Evolutionary conservation across 2,797 vertebrate genomes (phyloP).

Genomic region (Pseudomugil gertrudae): DNA sequence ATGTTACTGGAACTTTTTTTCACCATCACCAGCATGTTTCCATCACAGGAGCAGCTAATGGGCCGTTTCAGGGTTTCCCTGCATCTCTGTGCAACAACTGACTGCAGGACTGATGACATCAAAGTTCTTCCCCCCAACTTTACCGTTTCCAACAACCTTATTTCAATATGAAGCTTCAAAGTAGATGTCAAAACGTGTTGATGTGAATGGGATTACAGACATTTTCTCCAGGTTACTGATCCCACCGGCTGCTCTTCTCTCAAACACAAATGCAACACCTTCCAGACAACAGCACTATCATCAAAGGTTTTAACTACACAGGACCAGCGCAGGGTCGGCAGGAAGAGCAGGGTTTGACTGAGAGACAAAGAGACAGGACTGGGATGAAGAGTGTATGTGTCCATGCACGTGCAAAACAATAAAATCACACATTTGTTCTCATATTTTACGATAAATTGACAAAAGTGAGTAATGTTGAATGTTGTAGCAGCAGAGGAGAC

Average conservation of each 20-base stretch:
- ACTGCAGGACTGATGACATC: not conserved
- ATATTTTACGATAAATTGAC: conserved; percentile 16
- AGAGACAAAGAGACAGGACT: not conserved
- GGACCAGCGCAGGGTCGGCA: too few relatives aligned
- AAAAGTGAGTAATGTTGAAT: conserved; percentile 27
- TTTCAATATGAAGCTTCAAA: not conserved
- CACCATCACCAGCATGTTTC: too few relatives aligned
- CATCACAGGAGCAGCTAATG: too few relatives aligned
- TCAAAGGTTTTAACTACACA: too few relatives aligned
- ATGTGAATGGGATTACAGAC: not conserved
- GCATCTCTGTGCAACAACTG: not conserved
- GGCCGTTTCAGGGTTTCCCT: not conserved
- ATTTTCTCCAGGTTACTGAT: not conserved
- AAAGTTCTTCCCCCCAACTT: not conserved
- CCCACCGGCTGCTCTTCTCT: too few relatives aligned
- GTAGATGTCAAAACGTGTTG: too few relatives aligned
- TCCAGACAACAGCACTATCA: too few relatives aligned
- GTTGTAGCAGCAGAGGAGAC: conserved; percentile 35
- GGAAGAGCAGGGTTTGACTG: not conserved
- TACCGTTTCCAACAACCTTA: not conserved
- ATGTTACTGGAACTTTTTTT: too few relatives aligned
- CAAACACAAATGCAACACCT: too few relatives aligned
- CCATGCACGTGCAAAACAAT: not conserved
- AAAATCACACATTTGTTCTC: conserved; percentile 4
- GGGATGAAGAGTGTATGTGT: not conserved